Percentiles rank a stretch among this genome's conserved stretches.
These are phyloP conservation scores for Dioctria linearis DNA, from an alignment of 2,888 invertebrate species.

Conservation along the genomic window DNA sequence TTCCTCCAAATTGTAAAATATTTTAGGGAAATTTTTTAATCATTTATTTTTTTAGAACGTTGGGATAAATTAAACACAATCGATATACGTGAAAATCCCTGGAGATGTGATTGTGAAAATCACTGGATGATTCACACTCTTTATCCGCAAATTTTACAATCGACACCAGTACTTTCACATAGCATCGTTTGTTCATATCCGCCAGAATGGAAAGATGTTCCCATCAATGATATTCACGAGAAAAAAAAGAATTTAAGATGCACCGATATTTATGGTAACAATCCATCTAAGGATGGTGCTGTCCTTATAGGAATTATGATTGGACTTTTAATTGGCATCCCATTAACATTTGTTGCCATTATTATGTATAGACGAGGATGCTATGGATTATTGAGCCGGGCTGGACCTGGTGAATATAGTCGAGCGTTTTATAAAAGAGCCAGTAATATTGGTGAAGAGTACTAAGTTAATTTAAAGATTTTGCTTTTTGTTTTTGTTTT, in stretches of 20 bases:
- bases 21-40: neutral
- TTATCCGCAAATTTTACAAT: constrained; percentile 72
- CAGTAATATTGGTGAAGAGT: constrained; percentile 38
- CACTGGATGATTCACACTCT: constrained; percentile 83
- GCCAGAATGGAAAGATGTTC: constrained; percentile 75
- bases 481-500: neutral
- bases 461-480: neutral
- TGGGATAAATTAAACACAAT: constrained; percentile 81
- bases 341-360: constrained; percentile 75
- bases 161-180: constrained; percentile 61
- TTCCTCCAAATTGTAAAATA: neutral
- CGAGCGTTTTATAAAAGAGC: constrained; percentile 82
- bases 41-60: constrained; percentile 72
- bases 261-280: constrained; percentile 76
- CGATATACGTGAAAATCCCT: constrained; percentile 82
- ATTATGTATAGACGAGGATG: constrained; percentile 78
- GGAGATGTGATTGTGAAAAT: constrained; percentile 85
- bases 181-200: constrained; percentile 78
- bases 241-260: constrained; percentile 77
- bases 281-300: constrained; percentile 79
- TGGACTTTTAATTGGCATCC: constrained; percentile 77
- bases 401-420: constrained; percentile 76
- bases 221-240: constrained; percentile 75
- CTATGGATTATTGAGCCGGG: constrained; percentile 75
- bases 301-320: constrained; percentile 80